These are phyloP conservation scores for Chalcis sispes DNA, from an alignment of 2,888 invertebrate species.

Conservation along the genomic window DNA sequence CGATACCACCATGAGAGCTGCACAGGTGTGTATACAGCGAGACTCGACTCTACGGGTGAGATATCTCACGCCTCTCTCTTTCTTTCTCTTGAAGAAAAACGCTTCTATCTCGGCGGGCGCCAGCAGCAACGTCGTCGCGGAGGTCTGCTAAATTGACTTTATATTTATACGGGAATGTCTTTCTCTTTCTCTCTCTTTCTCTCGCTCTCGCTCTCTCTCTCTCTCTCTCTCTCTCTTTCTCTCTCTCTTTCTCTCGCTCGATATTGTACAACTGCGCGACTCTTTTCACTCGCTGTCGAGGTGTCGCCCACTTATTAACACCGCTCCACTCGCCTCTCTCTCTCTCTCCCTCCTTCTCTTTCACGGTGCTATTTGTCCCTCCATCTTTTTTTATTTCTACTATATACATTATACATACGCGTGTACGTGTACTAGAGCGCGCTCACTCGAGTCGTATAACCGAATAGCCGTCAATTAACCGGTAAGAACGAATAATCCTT, in stretches of 20 bases:
- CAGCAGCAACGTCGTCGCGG: slow-evolving; percentile 46
- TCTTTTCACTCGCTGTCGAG: slow-evolving; percentile 23
- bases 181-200: slow-evolving; percentile 44
- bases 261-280: too few species aligned
- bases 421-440: slow-evolving; percentile 12
- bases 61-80: not conserved
- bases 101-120: not conserved
- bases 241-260: not conserved
- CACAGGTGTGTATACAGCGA: too few species aligned
- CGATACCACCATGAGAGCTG: too few species aligned
- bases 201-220: slow-evolving; percentile 24
- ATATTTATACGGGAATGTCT: slow-evolving; percentile 65
- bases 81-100: too few species aligned
- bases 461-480: slow-evolving; percentile 43
- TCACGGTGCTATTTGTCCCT: too few species aligned
- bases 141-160: slow-evolving; percentile 67
- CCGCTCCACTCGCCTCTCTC: slow-evolving; percentile 10
- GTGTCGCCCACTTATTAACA: slow-evolving; percentile 51
- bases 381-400: too few species aligned
- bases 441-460: slow-evolving; percentile 22
- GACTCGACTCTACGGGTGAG: not conserved
- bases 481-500: slow-evolving; percentile 29
- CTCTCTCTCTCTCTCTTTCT: too few species aligned
- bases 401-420: too few species aligned
- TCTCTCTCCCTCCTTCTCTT: not conserved